These are phyloP conservation scores for Bombus turneri DNA, from an alignment of 1,140 invertebrate species.

Conservation along the genomic window DNA sequence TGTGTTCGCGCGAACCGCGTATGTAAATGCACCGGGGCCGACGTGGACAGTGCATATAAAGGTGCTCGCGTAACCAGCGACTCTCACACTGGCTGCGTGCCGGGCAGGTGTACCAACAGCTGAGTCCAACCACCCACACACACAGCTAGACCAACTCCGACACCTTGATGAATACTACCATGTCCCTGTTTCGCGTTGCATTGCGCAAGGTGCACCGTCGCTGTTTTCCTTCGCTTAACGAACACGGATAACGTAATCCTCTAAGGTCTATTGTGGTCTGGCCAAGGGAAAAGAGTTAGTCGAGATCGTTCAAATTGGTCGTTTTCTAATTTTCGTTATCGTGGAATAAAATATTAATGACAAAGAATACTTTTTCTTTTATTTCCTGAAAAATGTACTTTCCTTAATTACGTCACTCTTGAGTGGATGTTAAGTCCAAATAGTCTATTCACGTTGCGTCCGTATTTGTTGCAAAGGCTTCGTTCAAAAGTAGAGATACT, in stretches of 20 bases:
- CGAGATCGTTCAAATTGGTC: not conserved
- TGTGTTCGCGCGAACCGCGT: slow-evolving; percentile 69
- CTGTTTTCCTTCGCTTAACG: slow-evolving; percentile 44
- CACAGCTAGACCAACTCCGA: slow-evolving; percentile 54
- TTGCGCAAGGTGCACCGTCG: slow-evolving; percentile 72
- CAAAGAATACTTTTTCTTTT: not conserved
- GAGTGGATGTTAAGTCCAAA: not conserved
- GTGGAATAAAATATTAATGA: not conserved
- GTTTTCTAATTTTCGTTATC: not conserved
- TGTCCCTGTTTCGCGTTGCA: slow-evolving; percentile 65
- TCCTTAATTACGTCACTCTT: too few species aligned
- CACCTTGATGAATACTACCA: slow-evolving; percentile 73
- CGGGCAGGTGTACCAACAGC: slow-evolving; percentile 75
- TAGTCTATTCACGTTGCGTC: not conserved
- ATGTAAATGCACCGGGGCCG: slow-evolving; percentile 66
- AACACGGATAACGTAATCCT: slow-evolving; percentile 32
- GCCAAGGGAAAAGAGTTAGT: not conserved
- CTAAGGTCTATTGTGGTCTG: slow-evolving; percentile 13
- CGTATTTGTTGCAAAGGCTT: not conserved
- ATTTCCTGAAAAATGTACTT: too few species aligned
- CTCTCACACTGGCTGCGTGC: slow-evolving; percentile 43
- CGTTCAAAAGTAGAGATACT: too few species aligned
- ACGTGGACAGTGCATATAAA: slow-evolving; percentile 67
- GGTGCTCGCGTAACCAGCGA: slow-evolving; percentile 55
- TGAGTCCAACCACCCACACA: slow-evolving; percentile 73